Evolutionary conservation across 2,888 invertebrate species (phyloP), one percentile per base, ranked within the genome.

Genomic region (Cephus runcator): DNA sequence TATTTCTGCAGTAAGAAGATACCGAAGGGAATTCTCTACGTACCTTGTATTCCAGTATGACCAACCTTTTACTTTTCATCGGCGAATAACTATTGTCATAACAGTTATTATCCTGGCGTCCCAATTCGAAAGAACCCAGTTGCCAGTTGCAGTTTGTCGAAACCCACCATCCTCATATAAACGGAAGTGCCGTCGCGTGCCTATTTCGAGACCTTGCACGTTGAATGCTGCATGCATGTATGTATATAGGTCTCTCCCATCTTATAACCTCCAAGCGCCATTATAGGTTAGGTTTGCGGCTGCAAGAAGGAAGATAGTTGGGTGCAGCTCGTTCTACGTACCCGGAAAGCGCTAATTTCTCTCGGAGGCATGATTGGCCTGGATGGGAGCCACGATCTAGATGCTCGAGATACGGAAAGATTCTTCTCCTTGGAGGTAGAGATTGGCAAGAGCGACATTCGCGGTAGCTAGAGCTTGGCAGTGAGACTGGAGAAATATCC

Each of bases 331-430:
- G 56, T 56, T 56, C 56, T 56, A 56, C 34, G 75, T 75, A 81
- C 79, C 69, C 71, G 79, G 79, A 81, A 81, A 76, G 76, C 34
- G 80, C 76, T 84, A 84, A 84, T 84, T 81, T 79, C 76, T 83
- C 80, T 75, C 75, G 76, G 68, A 78, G 79, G 82, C 79, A 77
- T 82, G 81, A 84, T 84, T 84, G 82, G 78, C 82, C 81, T 80
- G 73, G 83, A 85, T 81, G 73, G 77, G 56, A 80, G 79, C 78
- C 81, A 81, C 83, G 75, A 76, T 83, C 79, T 75, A 78, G 81
- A 56, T 56, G 23, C 56, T 56, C 23, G 56, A 23, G 56, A 23
- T 56, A 56, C 56, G 56, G 56, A 56, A 56, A 56, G 23, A 56
- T 56, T 56, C 56, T 23, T 56, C 56, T 56, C 56, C 56, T 56